phyloP scores from a whole-genome alignment of 2,797 vertebrate species.

The Leptodactylus fallax region DNA sequence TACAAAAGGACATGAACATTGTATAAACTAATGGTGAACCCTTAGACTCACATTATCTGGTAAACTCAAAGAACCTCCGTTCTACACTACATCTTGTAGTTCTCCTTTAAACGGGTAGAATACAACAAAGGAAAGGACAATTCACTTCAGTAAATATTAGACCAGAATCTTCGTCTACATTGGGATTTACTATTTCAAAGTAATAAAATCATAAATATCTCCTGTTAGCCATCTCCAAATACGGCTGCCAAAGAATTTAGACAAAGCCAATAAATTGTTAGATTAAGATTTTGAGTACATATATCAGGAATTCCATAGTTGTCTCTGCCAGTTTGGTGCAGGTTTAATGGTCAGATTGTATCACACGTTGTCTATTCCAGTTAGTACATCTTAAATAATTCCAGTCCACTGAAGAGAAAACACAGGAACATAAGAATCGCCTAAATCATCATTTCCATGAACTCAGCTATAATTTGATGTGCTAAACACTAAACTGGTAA shows the following conservation, averaged over 20 bases:
- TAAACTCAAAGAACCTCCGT: neutral
- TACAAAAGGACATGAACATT: no score
- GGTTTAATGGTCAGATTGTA: constrained; percentile 50
- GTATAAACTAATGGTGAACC: no score
- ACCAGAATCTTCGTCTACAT: constrained; percentile 2
- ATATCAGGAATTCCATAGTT: constrained; percentile 41
- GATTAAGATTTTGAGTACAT: constrained; percentile 51
- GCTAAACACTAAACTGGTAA: neutral
- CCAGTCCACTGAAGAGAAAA: neutral
- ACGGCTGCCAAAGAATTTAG: constrained; percentile 31
- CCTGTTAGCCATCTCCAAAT: constrained; percentile 12
- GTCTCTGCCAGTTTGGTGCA: constrained; percentile 41
- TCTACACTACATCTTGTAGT: neutral
- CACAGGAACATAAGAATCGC: constrained; percentile 1
- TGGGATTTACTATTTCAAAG: constrained; percentile 29
- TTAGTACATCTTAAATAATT: constrained; percentile 16
- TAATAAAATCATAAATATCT: constrained; percentile 42
- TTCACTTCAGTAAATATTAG: constrained; percentile 18
- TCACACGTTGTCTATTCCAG: constrained; percentile 45
- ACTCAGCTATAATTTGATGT: neutral
- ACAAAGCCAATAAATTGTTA: constrained; percentile 27
- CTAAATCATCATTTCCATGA: constrained; percentile 12
- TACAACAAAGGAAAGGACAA: constrained; percentile 2
- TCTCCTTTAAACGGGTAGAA: neutral
- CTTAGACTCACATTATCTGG: no score